Base-by-base conservation (phyloP, 2,797 vertebrate genomes). In the Adrianichthys oophorus region DNA sequence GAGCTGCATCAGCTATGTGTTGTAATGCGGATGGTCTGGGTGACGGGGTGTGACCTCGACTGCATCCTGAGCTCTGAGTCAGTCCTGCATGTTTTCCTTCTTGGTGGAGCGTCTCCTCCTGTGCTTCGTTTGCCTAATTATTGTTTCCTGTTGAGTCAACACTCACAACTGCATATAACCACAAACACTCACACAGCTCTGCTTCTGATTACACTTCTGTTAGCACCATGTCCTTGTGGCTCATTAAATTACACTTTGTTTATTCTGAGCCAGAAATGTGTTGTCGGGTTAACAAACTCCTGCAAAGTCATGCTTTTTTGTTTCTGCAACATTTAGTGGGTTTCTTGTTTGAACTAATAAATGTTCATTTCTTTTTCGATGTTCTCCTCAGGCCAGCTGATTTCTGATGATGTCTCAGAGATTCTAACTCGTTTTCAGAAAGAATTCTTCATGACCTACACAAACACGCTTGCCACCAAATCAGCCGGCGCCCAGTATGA, bases 351-450 rank as follows among this genome's bases (percentile, higher is more conserved):
- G 26, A n/a, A 16, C 4, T 16, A 1, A 16, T 29, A 4, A 23
- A 5, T 29, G n/a, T 19, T 4, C 0, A 7, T 18, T 12, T 41
- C 6, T 19, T 17, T 10, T 10, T 26, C 1, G 1, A 19, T 7
- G 1, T 21, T 32, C 13, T 56, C 10, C 50, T n/a, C 83, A 94
- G 97, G 96, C 56, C 97, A 99, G 69, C 93, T 99, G 56, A 98
- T 99, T 73, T 98, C 96, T 0, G 96, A 98, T 49, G 90, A 93
- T 46, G 70, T 98, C 64, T 77, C 94, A 0, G 95, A 98, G 85
- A 96, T 99, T 41, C 90, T 98, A 4, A 62, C 60, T 3, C 93
- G 91, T 15, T 83, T 88, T 6, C 70, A 85, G 29, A 62, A 85
- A 2, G 56, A 72, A 0, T 89, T 75, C 67, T 80, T 90, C 43